These are phyloP conservation scores for Lepilemur ruficaudatus DNA, from an alignment of 2,797 vertebrate species.

Conservation along the genomic window DNA sequence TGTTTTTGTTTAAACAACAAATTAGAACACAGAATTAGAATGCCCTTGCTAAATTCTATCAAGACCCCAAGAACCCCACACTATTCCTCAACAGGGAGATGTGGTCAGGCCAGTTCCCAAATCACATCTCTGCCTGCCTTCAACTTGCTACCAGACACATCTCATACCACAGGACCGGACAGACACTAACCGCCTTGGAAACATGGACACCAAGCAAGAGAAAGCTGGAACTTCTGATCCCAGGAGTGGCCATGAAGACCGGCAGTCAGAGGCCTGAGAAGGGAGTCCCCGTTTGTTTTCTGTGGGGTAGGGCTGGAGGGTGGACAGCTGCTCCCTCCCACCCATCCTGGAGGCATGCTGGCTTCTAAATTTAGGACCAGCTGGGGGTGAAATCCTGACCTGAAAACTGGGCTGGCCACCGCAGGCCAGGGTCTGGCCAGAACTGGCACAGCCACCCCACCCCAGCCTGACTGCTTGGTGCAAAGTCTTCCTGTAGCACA, in stretches of 20 bases:
- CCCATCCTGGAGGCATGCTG: background rate
- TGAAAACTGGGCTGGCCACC: background rate
- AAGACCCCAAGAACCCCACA: background rate
- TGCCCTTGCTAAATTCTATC: background rate
- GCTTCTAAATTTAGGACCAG: conserved; percentile 28
- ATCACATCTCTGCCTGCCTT: background rate
- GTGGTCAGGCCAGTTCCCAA: background rate
- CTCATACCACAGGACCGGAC: background rate
- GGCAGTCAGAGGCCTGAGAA: background rate
- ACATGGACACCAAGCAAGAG: background rate
- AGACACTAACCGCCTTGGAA: background rate
- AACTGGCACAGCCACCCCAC: background rate
- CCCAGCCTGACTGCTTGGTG: background rate
- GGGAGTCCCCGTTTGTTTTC: background rate
- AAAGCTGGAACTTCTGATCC: background rate
- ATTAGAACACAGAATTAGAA: background rate
- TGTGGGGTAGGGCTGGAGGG: background rate
- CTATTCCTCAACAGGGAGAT: background rate
- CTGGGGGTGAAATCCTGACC: background rate
- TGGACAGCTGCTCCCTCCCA: background rate
- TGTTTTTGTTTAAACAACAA: background rate
- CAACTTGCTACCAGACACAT: background rate
- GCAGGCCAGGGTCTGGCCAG: background rate
- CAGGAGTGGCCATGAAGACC: background rate
- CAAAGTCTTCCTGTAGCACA: background rate